These are phyloP conservation scores for Glossophaga mutica DNA, from an alignment of 2,797 vertebrate species.

Conservation along the genomic window DNA sequence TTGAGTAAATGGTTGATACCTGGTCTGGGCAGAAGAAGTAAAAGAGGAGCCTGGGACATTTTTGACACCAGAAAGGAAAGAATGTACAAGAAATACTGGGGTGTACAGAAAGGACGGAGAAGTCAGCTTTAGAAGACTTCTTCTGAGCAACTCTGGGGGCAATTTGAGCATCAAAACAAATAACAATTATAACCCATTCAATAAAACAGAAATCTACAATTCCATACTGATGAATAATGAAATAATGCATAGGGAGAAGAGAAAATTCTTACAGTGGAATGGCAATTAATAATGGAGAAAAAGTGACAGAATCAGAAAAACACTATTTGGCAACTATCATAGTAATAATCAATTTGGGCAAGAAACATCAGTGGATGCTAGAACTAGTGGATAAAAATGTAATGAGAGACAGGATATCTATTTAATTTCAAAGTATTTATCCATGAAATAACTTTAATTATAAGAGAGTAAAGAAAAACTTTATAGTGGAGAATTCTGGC, in stretches of 20 bases:
- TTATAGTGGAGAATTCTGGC: not conserved
- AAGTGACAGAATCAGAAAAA: not conserved
- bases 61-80: constrained; percentile 34
- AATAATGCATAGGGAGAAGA: not conserved
- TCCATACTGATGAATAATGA: not conserved
- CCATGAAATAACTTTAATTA: constrained; percentile 1
- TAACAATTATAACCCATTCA: not conserved
- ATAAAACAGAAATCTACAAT: not conserved
- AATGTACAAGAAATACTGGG: not conserved
- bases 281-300: not conserved
- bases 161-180: not conserved
- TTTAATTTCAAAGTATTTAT: not conserved
- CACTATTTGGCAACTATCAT: not conserved
- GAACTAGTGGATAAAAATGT: not conserved
- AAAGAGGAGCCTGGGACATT: not conserved
- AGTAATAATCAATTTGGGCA: not conserved
- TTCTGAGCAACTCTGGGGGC: not conserved
- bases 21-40: not conserved
- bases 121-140: not conserved
- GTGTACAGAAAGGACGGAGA: not conserved
- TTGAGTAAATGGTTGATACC: not conserved
- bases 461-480: not conserved
- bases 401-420: not conserved
- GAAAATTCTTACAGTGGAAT: not conserved
- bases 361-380: not conserved